Evolutionary conservation across 2,888 invertebrate genomes (phyloP).

Genomic region (Stramonita haemastoma): DNA sequence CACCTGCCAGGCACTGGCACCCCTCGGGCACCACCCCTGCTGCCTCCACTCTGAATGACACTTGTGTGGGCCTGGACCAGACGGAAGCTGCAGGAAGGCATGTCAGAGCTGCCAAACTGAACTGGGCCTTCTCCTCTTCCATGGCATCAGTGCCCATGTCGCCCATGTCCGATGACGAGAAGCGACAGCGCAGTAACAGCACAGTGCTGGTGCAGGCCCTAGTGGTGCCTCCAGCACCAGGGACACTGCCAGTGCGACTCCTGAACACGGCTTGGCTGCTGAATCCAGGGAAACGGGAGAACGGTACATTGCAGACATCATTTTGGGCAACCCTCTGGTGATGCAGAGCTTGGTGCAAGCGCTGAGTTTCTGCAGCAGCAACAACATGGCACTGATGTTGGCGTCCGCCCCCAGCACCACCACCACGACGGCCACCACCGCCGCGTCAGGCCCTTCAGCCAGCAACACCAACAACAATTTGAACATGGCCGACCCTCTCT

Average conservation of each 20-base stretch:
- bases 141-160: slow-evolving; percentile 50
- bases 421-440: not conserved
- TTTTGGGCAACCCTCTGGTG: slow-evolving; percentile 81
- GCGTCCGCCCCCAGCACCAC: slow-evolving; percentile 56
- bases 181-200: slow-evolving; percentile 53
- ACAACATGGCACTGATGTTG: slow-evolving; percentile 84
- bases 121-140: slow-evolving; percentile 61
- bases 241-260: not conserved
- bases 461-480: slow-evolving; percentile 37
- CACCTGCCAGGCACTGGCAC: slow-evolving; percentile 49
- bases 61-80: slow-evolving; percentile 16
- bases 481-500: slow-evolving; percentile 80
- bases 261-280: not conserved
- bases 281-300: slow-evolving; percentile 45
- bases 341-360: slow-evolving; percentile 90
- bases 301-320: slow-evolving; percentile 69
- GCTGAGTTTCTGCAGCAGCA: slow-evolving; percentile 86
- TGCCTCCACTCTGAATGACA: slow-evolving; percentile 38
- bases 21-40: slow-evolving; percentile 47
- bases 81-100: slow-evolving; percentile 53
- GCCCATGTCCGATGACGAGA: slow-evolving; percentile 76
- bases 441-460: not conserved
- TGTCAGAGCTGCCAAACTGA: slow-evolving; percentile 70
- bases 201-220: slow-evolving; percentile 2
- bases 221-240: slow-evolving; percentile 39